Conservation (phyloP, 2,888 invertebrate species). For the Tupiocoris notatus region DNA sequence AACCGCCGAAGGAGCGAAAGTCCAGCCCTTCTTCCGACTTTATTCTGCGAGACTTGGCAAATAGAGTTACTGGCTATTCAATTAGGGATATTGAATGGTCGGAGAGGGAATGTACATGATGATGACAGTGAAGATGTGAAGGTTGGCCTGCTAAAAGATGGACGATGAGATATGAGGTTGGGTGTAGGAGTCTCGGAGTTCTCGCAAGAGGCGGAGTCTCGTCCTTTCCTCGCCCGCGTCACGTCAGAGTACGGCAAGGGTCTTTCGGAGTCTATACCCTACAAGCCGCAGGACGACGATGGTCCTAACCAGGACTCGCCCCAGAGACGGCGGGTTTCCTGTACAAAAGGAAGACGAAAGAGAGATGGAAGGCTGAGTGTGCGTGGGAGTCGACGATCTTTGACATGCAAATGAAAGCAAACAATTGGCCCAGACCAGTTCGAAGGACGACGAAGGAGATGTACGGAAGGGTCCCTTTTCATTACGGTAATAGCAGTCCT, state of each 20-base stretch:
- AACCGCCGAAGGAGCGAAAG: too few relatives aligned
- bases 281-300: constrained; percentile 22
- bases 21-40: constrained; percentile 26
- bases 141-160: too few relatives aligned
- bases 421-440: constrained; percentile 39
- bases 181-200: neutral
- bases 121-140: neutral
- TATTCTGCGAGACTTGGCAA: constrained; percentile 36
- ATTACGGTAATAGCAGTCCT: constrained; percentile 37
- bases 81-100: constrained; percentile 42
- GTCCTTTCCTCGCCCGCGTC: constrained; percentile 5
- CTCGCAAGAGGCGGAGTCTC: too few relatives aligned
- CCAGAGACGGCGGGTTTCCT: constrained; percentile 15
- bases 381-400: constrained; percentile 28
- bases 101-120: neutral
- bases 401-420: constrained; percentile 42
- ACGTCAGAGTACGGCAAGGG: neutral
- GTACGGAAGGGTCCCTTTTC: constrained; percentile 20
- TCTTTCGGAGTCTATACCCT: neutral
- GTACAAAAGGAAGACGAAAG: constrained; percentile 13
- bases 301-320: neutral
- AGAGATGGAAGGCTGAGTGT: neutral
- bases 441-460: neutral
- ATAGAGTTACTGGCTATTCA: constrained; percentile 40
- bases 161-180: neutral